A percentile compares a stretch with the other conserved stretches of the same genome.
Conservation (phyloP, 2,797 vertebrate genomes). For the Hozukius guyotensis region DNA sequence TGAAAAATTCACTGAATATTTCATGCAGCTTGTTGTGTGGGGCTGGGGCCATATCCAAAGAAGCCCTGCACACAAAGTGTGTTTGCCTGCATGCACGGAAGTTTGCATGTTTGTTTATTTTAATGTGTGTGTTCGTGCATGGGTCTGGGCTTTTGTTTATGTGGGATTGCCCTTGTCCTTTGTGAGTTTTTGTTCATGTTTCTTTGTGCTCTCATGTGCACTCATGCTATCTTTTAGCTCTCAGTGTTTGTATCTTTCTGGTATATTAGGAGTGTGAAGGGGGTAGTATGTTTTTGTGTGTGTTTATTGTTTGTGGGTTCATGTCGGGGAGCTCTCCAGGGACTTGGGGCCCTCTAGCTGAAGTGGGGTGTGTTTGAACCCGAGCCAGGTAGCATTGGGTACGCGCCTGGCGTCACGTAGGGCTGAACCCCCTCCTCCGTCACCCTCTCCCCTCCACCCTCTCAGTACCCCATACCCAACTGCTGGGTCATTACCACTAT, state of each 20-base stretch:
- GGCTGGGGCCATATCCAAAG: constrained; percentile 3
- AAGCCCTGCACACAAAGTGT: constrained; percentile 24
- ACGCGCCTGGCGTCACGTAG: constrained; percentile 34
- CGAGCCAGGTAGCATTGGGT: constrained; percentile 46
- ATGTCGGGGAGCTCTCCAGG: constrained; percentile 20
- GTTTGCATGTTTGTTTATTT: constrained; percentile 21
- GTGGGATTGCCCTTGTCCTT: background rate
- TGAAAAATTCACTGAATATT: constrained; percentile 84
- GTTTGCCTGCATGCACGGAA: constrained; percentile 12
- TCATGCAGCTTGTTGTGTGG: constrained; percentile 73
- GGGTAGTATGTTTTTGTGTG: background rate
- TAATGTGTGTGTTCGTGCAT: background rate
- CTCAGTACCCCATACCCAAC: background rate
- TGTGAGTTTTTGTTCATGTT: background rate
- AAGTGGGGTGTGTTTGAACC: constrained; percentile 41
- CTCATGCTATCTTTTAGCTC: background rate
- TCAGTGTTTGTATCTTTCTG: background rate
- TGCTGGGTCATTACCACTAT: background rate
- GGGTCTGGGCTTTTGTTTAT: background rate
- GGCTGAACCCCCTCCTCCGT: background rate
- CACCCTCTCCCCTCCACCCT: background rate
- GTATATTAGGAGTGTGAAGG: background rate
- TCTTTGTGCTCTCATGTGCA: background rate
- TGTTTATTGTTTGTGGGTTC: constrained; percentile 17
- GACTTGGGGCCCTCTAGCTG: constrained; percentile 40